A percentile compares a stretch with the other conserved stretches of the same genome.
Evolutionary conservation across 2,888 invertebrate species (phyloP).

Genomic region (Panzeria rudis): DNA sequence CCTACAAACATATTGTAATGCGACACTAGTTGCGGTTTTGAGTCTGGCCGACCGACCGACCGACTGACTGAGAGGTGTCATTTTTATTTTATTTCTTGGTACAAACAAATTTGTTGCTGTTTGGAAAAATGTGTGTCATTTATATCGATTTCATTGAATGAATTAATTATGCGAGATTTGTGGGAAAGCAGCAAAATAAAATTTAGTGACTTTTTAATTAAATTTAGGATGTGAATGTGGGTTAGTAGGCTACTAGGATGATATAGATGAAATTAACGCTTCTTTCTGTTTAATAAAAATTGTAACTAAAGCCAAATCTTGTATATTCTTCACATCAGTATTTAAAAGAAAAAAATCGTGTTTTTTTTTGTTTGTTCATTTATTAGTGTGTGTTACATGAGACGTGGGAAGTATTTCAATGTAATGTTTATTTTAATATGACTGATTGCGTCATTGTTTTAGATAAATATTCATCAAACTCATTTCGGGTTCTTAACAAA

Average conservation of each 20-base stretch:
- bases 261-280: not conserved
- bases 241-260: not conserved
- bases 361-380: no score
- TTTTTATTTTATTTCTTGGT: not conserved
- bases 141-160: slow-evolving; percentile 43
- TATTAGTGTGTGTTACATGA: no score
- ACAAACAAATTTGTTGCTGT: not conserved
- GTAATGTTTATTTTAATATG: no score
- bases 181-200: slow-evolving; percentile 1
- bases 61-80: slow-evolving; percentile 18
- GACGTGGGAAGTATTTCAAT: no score
- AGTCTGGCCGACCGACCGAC: not conserved
- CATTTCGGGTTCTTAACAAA: no score
- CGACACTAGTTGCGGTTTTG: slow-evolving; percentile 33
- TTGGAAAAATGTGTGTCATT: slow-evolving; percentile 33
- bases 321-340: not conserved
- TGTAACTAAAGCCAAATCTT: not conserved
- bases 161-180: slow-evolving; percentile 38
- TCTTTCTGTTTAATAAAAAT: not conserved
- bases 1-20: slow-evolving; percentile 17
- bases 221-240: slow-evolving; percentile 32
- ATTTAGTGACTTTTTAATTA: not conserved
- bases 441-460: no score
- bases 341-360: no score
- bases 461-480: no score